Evolutionary conservation across 2,888 invertebrate genomes (phyloP).

Genomic region (Mimachlamys varia): DNA sequence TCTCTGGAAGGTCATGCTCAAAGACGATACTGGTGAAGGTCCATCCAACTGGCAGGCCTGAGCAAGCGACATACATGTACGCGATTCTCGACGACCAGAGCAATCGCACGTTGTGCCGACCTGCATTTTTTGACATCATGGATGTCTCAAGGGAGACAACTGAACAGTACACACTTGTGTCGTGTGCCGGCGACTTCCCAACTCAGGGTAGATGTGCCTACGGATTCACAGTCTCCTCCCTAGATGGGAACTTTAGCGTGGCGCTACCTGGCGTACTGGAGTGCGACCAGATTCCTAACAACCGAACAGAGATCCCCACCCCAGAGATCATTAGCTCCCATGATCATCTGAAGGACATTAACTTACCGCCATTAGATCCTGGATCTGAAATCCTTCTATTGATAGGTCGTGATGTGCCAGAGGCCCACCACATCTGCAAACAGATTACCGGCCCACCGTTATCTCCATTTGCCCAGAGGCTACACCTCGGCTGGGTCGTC

Average conservation of each 20-base stretch:
- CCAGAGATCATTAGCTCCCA: neutral
- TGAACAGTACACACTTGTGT: conserved; percentile 34
- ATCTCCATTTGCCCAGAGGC: conserved; percentile 50
- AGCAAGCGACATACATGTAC: neutral
- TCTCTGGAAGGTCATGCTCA: neutral
- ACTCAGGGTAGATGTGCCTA: conserved; percentile 37
- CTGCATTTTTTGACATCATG: neutral
- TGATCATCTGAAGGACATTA: conserved; percentile 43
- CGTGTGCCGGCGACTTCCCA: conserved; percentile 39
- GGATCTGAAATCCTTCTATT: conserved; percentile 43
- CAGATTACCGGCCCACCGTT: conserved; percentile 40
- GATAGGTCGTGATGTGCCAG: conserved; percentile 47
- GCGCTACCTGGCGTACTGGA: conserved; percentile 43
- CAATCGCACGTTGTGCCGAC: neutral
- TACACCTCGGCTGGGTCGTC: conserved; percentile 48
- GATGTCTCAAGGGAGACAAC: neutral
- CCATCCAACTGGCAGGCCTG: neutral
- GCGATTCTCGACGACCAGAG: neutral
- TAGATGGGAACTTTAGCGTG: conserved; percentile 41
- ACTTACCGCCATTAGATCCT: conserved; percentile 34
- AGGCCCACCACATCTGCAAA: conserved; percentile 45
- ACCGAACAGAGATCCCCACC: neutral
- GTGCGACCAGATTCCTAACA: conserved; percentile 11
- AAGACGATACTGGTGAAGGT: neutral
- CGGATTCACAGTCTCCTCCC: conserved; percentile 22